Evolutionary conservation across 2,113 vertebrate genomes (phyloP), one percentile per base, ranked within the genome.

Genomic region (Megaceryle torquata): DNA sequence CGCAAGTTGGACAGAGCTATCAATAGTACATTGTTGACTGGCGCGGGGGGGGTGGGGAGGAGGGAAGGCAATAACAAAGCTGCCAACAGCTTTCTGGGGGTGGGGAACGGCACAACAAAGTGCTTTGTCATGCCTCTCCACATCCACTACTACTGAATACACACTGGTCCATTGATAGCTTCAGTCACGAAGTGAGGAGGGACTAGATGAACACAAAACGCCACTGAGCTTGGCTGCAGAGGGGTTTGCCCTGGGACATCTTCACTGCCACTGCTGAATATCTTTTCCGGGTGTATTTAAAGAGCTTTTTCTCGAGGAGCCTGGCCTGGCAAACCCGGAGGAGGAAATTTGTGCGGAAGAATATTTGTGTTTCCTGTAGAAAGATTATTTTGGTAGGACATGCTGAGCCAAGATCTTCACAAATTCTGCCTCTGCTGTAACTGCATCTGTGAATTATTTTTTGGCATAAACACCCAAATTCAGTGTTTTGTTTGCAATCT

Each of bases 1-100:
- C 0, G 0, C 56, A 65, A 94, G 89, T 87, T 93, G 69, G 68
- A 72, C 70, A 16, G 71, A 72, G 80, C 97, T 91, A 96, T 97
- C 87, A 97, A 94, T 93, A 91, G 85, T 69, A 89, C 68, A 94
- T 93, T 97, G 91, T 97, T 79, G 86, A 29, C 71, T 61, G 69
- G 85, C n/a, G n/a, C n/a, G n/a, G n/a, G n/a, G n/a, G n/a, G 69
- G 85, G 82, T 65, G 86, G 65, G 86, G 89, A 91, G 94, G 95
- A 91, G 92, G 82, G 80, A 87, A 71, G 93, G 96, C 94, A 76
- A 70, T 89, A 96, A 89, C 88, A 86, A 85, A 82, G 86, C 95
- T 92, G 68, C 94, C 95, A 91, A 79, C 95, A 94, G 89, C 79
- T 96, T 91, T 97, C 60, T 93, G 91, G 88, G 81, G 86, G 88